A percentile compares a stretch with the other conserved stretches of the same genome.
These are phyloP conservation scores for Sebastes hubbsi DNA, from an alignment of 2,797 vertebrate species.

Conservation along the genomic window DNA sequence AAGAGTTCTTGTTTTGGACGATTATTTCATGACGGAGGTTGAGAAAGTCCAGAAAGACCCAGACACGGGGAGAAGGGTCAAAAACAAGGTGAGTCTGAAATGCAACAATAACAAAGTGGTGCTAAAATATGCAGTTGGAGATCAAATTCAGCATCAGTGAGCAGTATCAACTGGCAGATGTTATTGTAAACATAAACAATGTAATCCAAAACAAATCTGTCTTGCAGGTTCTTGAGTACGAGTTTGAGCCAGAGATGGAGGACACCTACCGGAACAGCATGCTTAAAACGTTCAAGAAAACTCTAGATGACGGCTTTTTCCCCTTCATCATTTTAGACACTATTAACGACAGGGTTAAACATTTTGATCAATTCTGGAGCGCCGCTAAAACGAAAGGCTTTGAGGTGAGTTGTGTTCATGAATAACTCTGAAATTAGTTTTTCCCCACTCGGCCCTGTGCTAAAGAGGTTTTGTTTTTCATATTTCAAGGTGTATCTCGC, in stretches of 20 bases:
- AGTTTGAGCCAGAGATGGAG: conserved; percentile 98
- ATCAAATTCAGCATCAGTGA: not conserved
- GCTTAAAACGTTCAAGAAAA: conserved; percentile 99
- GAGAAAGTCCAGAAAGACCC: conserved; percentile 96
- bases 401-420: conserved; percentile 84
- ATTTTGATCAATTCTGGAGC: conserved; percentile 99
- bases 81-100: conserved; percentile 87
- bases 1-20: conserved; percentile 95
- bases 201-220: not conserved
- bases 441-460: not conserved
- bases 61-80: conserved; percentile 93
- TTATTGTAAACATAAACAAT: not conserved
- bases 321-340: conserved; percentile 98
- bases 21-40: conserved; percentile 98
- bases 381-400: conserved; percentile 99
- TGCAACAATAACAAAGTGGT: not conserved
- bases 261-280: conserved; percentile 96
- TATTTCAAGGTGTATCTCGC: conserved; percentile 92
- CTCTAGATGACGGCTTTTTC: conserved; percentile 97
- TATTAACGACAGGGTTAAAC: conserved; percentile 94
- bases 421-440: not conserved
- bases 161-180: not conserved
- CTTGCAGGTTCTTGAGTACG: conserved; percentile 92
- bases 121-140: not conserved
- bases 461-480: conserved; percentile 9